Conservation (phyloP, 2,113 vertebrate species). For the Notarius quadriscutis region DNA sequence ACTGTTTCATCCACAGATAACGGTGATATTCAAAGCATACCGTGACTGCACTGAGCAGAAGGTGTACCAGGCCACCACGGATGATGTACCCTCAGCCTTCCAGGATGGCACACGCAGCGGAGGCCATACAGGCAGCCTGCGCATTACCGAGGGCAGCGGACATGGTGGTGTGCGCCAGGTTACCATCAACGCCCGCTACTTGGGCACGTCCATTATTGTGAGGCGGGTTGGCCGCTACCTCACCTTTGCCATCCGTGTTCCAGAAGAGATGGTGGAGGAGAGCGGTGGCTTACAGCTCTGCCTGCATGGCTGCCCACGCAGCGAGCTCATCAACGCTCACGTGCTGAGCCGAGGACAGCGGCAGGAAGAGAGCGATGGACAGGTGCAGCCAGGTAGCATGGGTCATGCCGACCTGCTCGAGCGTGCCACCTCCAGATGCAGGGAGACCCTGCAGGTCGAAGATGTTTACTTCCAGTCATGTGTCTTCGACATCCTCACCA, state of each 20-base stretch:
- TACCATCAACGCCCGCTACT: constrained; percentile 77
- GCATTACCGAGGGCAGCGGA: constrained; percentile 68
- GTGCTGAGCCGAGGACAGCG: constrained; percentile 65
- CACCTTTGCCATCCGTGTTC: constrained; percentile 81
- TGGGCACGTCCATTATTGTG: constrained; percentile 78
- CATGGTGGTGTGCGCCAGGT: constrained; percentile 69
- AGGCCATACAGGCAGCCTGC: constrained; percentile 72
- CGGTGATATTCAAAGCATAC: constrained; percentile 80
- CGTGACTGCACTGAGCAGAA: constrained; percentile 80
- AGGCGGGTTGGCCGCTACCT: constrained; percentile 80
- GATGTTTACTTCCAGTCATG: constrained; percentile 85
- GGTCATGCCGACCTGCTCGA: constrained; percentile 74
- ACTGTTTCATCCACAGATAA: constrained; percentile 68
- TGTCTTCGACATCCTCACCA: constrained; percentile 82
- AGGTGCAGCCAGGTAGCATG: constrained; percentile 52
- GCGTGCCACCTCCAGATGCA: constrained; percentile 75
- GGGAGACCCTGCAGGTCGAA: constrained; percentile 79
- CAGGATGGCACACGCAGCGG: constrained; percentile 77
- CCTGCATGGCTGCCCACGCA: constrained; percentile 79
- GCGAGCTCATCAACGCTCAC: constrained; percentile 81
- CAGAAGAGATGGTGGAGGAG: constrained; percentile 75
- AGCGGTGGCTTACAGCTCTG: constrained; percentile 77
- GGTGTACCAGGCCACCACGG: constrained; percentile 80
- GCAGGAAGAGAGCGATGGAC: constrained; percentile 49
- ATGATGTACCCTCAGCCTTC: constrained; percentile 77